These are phyloP conservation scores for Ichneumoninae sp. DNA, from an alignment of 2,888 invertebrate species.

Conservation along the genomic window DNA sequence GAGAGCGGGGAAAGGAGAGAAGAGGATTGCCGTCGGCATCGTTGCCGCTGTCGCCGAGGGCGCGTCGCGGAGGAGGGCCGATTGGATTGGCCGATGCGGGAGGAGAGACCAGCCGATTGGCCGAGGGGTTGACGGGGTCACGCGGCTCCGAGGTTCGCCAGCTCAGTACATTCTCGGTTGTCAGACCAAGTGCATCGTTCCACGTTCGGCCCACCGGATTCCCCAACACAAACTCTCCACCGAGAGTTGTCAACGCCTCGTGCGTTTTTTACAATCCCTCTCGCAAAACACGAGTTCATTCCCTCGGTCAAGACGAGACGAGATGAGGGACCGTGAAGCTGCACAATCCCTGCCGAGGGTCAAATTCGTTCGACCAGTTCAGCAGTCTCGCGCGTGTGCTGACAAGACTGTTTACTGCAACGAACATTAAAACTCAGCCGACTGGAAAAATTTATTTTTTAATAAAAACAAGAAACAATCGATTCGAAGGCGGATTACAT, in stretches of 20 bases:
- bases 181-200: constrained; percentile 61
- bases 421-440: background rate
- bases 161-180: constrained; percentile 70
- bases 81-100: constrained; percentile 61
- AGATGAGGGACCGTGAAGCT: too few species aligned
- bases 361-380: background rate
- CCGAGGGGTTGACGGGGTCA: constrained; percentile 67
- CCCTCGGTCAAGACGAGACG: background rate
- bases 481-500: background rate
- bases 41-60: constrained; percentile 30
- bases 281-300: background rate
- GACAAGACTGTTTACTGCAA: background rate
- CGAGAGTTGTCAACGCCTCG: constrained; percentile 1
- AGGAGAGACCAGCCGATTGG: constrained; percentile 45
- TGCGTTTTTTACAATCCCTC: background rate
- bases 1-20: background rate
- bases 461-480: too few species aligned
- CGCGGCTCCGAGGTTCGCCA: constrained; percentile 59
- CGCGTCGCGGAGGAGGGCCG: constrained; percentile 31
- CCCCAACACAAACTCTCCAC: background rate
- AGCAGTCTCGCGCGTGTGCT: background rate
- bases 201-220: constrained; percentile 2
- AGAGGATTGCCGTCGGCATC: constrained; percentile 26
- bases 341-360: background rate
- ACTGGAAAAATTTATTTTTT: background rate